Conservation (phyloP, 1,140 invertebrate species). For the Teleogryllus occipitalis region DNA sequence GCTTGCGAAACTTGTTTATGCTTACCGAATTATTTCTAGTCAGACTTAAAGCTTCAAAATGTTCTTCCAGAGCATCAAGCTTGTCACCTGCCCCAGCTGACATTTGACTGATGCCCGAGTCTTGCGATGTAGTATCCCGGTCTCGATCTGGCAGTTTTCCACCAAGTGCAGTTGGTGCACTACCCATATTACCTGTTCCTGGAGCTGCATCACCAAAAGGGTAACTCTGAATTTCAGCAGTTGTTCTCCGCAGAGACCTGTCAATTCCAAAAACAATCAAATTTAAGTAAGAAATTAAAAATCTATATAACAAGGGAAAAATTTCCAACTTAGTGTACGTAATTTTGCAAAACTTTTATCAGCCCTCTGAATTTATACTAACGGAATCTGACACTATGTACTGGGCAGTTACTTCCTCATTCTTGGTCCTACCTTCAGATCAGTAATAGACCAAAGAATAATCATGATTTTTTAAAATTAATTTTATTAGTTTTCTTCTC, state of each 20-base stretch:
- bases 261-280: too few species aligned
- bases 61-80: constrained; percentile 48
- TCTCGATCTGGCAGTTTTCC: constrained; percentile 43
- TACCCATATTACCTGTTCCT: constrained; percentile 25
- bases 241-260: constrained; percentile 76
- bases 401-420: too few species aligned
- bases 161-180: constrained; percentile 22
- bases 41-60: constrained; percentile 40
- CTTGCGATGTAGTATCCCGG: constrained; percentile 74
- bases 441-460: too few species aligned
- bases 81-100: constrained; percentile 46
- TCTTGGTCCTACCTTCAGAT: too few species aligned
- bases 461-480: too few species aligned
- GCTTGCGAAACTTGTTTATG: not conserved
- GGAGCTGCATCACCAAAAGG: constrained; percentile 49
- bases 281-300: too few species aligned
- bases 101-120: constrained; percentile 83
- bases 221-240: constrained; percentile 88
- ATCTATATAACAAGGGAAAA: too few species aligned
- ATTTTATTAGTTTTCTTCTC: too few species aligned
- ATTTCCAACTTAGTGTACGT: too few species aligned
- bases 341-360: too few species aligned
- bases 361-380: too few species aligned
- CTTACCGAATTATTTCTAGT: constrained; percentile 15
- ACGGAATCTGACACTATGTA: too few species aligned